Base-by-base conservation (phyloP, 92 coral and sea anemone species). In the Bergia puertoricense region DNA sequence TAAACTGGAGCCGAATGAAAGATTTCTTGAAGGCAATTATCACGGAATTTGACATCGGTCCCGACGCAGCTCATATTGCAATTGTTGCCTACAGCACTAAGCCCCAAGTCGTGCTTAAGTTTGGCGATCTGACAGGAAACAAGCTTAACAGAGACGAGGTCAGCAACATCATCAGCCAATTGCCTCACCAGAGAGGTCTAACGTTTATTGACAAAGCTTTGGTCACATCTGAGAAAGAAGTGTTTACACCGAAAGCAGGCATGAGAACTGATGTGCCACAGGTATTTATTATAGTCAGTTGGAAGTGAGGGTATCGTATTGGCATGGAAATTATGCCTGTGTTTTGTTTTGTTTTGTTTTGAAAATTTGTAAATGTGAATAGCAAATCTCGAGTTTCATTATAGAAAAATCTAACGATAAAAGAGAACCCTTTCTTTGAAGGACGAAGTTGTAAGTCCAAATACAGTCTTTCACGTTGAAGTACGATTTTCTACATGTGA, bases 201-300 rank as follows among this genome's bases (percentile, higher is more conserved):
- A 83, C 86, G 9, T 83, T 45, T 40, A 83, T 83, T 62, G 86
- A 83, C 77, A 83, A 82, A 38, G 86, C 86, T 41, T 62, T 82
- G 20, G 2, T 18, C 2, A 10, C 16, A 14, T 48, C 86, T 11
- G 76, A 66, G 42, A 42, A 20, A 6, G 62, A 65, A 30, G 1
- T 82, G n/a, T 82, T 82, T 22, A 65, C 86, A 45, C 5, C 30
- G n/a, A 39, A 65, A 22, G 62, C 51, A 42, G 86, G 86, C 22
- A 66, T 82, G 72, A 82, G 86, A 44, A 9, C 56, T 39, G 13
- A 82, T 67, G 86, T 82, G 2, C 86, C 86, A 8, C 42, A 82
- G 86, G 86, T 82, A 82, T 66, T 51, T 79, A 3, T 54, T 54
- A 1, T 11, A 54, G 59, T 54, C 59, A 54, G 59, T 54, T 15